These are phyloP conservation scores for Pachypeltis micranthus DNA, from an alignment of 1,140 invertebrate genomes.

Conservation along the genomic window DNA sequence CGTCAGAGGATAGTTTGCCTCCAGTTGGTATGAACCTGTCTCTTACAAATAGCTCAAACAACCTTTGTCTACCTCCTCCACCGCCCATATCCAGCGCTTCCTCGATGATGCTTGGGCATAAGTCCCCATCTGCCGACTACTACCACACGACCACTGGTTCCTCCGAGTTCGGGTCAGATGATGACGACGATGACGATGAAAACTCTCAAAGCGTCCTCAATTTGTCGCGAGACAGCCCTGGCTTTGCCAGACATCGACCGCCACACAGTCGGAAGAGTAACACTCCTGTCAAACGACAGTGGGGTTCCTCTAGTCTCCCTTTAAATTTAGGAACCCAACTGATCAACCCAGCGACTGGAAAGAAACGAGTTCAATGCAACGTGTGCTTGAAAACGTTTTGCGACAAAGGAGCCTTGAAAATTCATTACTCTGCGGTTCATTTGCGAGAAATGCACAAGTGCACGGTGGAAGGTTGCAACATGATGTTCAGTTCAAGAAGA, in stretches of 20 bases:
- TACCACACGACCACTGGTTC: constrained; percentile 30
- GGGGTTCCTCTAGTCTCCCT: constrained; percentile 62
- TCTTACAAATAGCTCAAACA: constrained; percentile 34
- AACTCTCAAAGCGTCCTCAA: constrained; percentile 54
- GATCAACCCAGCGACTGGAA: constrained; percentile 82
- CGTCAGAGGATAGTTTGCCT: constrained; percentile 38
- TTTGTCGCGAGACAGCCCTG: constrained; percentile 37
- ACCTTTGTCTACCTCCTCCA: constrained; percentile 27
- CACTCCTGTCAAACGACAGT: constrained; percentile 81
- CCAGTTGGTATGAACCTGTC: constrained; percentile 47
- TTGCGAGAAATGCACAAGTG: constrained; percentile 98
- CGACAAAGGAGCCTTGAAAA: constrained; percentile 98
- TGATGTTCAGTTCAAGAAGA: constrained; percentile 96
- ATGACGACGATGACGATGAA: constrained; percentile 49
- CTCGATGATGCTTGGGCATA: constrained; percentile 33
- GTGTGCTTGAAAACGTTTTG: constrained; percentile 98
- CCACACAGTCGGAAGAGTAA: constrained; percentile 52
- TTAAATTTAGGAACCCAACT: constrained; percentile 77
- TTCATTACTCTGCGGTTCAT: constrained; percentile 98
- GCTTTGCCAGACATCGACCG: constrained; percentile 28
- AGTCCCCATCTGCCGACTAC: constrained; percentile 25
- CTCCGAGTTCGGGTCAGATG: constrained; percentile 46
- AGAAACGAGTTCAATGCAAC: constrained; percentile 95
- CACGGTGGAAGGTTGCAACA: constrained; percentile 95
- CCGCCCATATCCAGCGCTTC: constrained; percentile 21